phyloP scores from a whole-genome alignment of 2,888 invertebrate species.

The Calameuta idolon region DNA sequence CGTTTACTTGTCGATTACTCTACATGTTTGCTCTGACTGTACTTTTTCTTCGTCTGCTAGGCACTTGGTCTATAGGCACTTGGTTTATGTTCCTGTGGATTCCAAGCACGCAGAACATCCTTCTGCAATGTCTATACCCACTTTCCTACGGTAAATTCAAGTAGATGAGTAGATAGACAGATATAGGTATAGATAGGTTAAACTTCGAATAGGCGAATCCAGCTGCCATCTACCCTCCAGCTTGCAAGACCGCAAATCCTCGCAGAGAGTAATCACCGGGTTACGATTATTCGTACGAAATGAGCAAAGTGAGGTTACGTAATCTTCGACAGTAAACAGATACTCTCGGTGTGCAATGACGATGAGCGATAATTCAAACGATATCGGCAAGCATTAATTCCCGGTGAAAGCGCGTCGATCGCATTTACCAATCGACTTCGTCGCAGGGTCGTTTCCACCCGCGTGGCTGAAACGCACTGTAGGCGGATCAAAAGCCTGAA shows the following conservation, averaged over 20 bases:
- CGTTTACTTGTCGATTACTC: background rate
- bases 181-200: background rate
- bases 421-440: background rate
- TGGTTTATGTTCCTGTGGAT: background rate
- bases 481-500: background rate
- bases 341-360: background rate
- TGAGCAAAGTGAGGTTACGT: constrained; percentile 21
- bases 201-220: background rate
- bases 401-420: background rate
- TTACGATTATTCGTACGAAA: constrained; percentile 16
- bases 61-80: background rate
- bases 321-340: constrained; percentile 11
- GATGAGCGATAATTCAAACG: constrained; percentile 4
- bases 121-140: background rate
- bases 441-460: background rate
- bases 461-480: background rate
- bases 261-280: background rate
- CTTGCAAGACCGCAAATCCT: background rate
- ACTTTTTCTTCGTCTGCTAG: background rate
- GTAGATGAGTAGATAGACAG: background rate
- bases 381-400: background rate
- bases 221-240: background rate
- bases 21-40: background rate
- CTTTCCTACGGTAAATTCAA: background rate
- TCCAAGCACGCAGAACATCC: background rate